Evolutionary conservation across 2,797 vertebrate genomes (phyloP).

Genomic region (Balearica regulorum): DNA sequence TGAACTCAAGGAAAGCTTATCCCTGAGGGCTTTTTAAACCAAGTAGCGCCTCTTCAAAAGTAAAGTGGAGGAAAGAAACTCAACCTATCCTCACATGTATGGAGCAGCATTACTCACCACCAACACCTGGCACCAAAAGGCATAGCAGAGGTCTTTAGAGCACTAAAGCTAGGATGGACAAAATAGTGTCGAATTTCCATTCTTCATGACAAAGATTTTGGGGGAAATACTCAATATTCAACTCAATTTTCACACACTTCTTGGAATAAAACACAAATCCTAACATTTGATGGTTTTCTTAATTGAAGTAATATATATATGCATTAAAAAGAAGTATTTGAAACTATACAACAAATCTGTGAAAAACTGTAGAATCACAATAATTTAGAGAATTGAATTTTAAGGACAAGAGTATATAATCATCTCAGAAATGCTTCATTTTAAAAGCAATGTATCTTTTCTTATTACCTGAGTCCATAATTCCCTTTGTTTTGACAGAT

Average conservation of each 20-base stretch:
- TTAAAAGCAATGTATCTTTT: not conserved
- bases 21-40: not conserved
- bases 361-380: not conserved
- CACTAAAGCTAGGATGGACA: not conserved
- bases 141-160: not conserved
- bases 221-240: not conserved
- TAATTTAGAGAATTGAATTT: not conserved
- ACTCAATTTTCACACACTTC: not conserved
- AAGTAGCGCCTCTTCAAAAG: not conserved
- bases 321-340: not conserved
- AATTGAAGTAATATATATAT: not conserved
- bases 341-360: not conserved
- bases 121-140: not conserved
- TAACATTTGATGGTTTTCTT: not conserved
- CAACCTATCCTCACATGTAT: not conserved
- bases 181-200: not conserved
- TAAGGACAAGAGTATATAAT: not conserved
- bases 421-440: not conserved
- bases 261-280: not conserved
- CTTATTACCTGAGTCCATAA: slow-evolving; percentile 24
- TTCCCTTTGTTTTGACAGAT: slow-evolving; percentile 69
- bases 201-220: not conserved
- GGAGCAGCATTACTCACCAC: not conserved
- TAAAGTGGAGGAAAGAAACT: not conserved
- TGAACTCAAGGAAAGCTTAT: not conserved